Evolutionary conservation across 1,140 invertebrate genomes (phyloP).

Genomic region (Papilio polyxenes): DNA sequence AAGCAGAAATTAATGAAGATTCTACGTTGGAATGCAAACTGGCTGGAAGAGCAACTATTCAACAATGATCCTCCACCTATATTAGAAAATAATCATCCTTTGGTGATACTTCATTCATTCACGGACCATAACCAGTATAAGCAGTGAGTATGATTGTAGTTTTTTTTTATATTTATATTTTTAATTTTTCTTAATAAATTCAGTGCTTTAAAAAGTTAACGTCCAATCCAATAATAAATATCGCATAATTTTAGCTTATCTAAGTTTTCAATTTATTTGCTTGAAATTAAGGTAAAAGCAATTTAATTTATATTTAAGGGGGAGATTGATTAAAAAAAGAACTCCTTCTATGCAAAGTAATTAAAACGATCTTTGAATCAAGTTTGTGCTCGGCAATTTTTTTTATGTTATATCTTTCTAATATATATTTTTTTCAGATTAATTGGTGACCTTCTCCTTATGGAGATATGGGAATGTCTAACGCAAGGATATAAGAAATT

Average conservation of each 20-base stretch:
- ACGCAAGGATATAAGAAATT: constrained; percentile 61
- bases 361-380: too few relatives aligned
- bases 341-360: too few relatives aligned
- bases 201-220: too few relatives aligned
- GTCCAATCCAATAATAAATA: too few relatives aligned
- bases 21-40: constrained; percentile 70
- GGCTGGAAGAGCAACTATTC: constrained; percentile 67
- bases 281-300: too few relatives aligned
- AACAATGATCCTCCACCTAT: constrained; percentile 67
- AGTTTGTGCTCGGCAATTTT: too few relatives aligned
- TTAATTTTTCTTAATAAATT: background rate
- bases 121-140: constrained; percentile 66
- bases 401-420: too few relatives aligned
- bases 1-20: constrained; percentile 70
- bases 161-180: background rate
- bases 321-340: too few relatives aligned
- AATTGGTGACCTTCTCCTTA: constrained; percentile 69
- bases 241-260: too few relatives aligned
- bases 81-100: constrained; percentile 64
- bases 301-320: too few relatives aligned
- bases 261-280: too few relatives aligned
- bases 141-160: constrained; percentile 57
- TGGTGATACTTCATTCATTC: constrained; percentile 63
- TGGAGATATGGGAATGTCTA: constrained; percentile 76
- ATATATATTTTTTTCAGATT: constrained; percentile 50